Evolutionary conservation across 2,797 vertebrate genomes (phyloP).

Genomic region (Momotus momota): DNA sequence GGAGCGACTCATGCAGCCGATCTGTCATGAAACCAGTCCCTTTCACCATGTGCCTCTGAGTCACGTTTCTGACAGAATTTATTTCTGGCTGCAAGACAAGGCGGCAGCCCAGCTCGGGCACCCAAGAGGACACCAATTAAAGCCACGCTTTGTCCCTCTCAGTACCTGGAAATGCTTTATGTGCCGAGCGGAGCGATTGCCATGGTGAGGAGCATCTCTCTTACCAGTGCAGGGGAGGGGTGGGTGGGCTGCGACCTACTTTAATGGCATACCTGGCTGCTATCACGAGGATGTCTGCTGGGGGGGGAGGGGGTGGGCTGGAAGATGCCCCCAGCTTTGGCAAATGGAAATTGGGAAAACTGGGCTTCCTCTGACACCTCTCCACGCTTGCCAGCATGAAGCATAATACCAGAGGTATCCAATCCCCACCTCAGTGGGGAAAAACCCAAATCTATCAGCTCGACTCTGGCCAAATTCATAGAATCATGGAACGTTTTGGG

Average conservation of each 20-base stretch:
- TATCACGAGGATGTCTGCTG: background rate
- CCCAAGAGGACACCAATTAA: conserved; percentile 44
- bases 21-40: background rate
- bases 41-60: conserved; percentile 4
- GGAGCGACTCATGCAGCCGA: background rate
- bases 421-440: background rate
- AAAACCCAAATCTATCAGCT: background rate
- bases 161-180: conserved; percentile 43
- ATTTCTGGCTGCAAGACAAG: conserved; percentile 31
- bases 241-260: background rate
- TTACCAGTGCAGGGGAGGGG: background rate
- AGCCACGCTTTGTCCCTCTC: conserved; percentile 45
- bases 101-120: background rate
- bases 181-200: background rate
- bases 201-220: conserved; percentile 44
- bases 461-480: background rate
- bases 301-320: fast-evolving
- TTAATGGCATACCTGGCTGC: background rate
- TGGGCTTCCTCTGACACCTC: background rate
- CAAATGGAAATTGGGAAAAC: background rate
- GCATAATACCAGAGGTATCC: background rate
- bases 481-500: background rate
- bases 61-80: conserved; percentile 16
- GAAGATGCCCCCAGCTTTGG: background rate
- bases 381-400: fast-evolving